Evolutionary conservation across 1,140 invertebrate genomes (phyloP).

Genomic region (Drosophila lini): DNA sequence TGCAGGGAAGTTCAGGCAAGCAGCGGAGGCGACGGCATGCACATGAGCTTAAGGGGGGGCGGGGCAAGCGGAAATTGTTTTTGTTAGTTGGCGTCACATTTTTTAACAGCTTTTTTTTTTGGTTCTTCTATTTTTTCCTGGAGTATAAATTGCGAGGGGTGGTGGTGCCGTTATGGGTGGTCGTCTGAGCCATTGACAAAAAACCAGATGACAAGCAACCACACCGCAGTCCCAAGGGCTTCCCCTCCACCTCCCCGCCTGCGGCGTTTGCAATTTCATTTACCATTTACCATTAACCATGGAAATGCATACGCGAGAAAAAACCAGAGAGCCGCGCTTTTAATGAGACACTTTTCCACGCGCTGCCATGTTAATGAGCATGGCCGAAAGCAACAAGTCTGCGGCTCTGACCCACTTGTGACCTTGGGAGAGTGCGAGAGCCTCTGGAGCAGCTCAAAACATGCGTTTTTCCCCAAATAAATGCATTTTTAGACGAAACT

Average conservation of each 20-base stretch:
- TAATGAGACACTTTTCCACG: conserved; percentile 72
- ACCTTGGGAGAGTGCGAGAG: conserved; percentile 40
- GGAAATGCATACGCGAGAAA: conserved; percentile 37
- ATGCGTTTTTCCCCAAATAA: too few relatives aligned
- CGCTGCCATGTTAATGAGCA: conserved; percentile 66
- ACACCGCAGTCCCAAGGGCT: conserved; percentile 9
- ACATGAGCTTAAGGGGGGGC: conserved; percentile 36
- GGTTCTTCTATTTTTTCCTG: conserved; percentile 12
- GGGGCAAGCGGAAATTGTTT: conserved; percentile 58
- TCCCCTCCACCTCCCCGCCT: neutral
- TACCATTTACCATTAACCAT: conserved; percentile 29
- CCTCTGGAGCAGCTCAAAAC: neutral
- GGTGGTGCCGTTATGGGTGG: neutral
- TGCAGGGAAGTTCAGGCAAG: conserved; percentile 19
- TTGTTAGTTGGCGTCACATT: conserved; percentile 74
- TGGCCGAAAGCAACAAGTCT: conserved; percentile 41
- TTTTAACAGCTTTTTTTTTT: conserved; percentile 43
- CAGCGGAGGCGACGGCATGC: conserved; percentile 19
- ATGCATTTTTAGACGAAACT: neutral
- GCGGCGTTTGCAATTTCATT: conserved; percentile 47
- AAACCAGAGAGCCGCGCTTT: conserved; percentile 54
- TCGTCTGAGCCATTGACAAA: conserved; percentile 17
- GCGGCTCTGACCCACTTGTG: conserved; percentile 11
- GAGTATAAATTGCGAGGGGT: conserved; percentile 44
- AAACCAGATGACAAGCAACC: conserved; percentile 15